Conservation (phyloP, 1,140 invertebrate species). For the Aphis gossypii region DNA sequence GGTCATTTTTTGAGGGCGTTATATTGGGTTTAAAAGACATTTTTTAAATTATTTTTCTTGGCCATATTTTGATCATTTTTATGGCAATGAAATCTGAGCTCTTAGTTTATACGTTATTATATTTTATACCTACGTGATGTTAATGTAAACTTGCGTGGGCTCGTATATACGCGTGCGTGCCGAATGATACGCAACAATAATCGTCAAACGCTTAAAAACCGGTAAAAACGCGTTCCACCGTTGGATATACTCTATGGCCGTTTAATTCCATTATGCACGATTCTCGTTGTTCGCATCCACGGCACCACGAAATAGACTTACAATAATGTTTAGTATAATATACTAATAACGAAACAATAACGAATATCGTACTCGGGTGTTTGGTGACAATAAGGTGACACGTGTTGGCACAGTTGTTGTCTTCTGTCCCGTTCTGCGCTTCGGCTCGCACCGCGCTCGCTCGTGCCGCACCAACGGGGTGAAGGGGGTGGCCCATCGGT, state of each 20-base stretch:
- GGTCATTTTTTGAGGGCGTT: too few species aligned
- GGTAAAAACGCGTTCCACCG: neutral
- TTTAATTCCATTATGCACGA: neutral
- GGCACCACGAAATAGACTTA: neutral
- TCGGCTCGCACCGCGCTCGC: neutral
- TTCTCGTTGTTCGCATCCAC: slow-evolving; percentile 29
- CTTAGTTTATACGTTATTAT: neutral
- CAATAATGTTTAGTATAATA: slow-evolving; percentile 13
- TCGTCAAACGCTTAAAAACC: neutral
- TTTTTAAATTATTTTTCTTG: neutral
- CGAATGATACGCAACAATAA: neutral
- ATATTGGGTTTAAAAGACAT: neutral
- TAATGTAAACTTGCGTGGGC: neutral
- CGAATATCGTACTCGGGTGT: slow-evolving; percentile 74
- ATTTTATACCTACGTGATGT: neutral
- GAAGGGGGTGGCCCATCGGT: neutral
- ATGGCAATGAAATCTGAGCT: neutral
- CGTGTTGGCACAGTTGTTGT: slow-evolving; percentile 55
- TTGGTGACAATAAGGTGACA: slow-evolving; percentile 55
- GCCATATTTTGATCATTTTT: too few species aligned
- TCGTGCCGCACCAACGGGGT: neutral
- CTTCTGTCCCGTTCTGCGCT: neutral
- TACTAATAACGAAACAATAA: slow-evolving; percentile 29
- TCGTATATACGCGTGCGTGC: too few species aligned
- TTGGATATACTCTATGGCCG: neutral